Conservation (phyloP, 2,797 vertebrate species). For the Emydoidea blandingii region DNA sequence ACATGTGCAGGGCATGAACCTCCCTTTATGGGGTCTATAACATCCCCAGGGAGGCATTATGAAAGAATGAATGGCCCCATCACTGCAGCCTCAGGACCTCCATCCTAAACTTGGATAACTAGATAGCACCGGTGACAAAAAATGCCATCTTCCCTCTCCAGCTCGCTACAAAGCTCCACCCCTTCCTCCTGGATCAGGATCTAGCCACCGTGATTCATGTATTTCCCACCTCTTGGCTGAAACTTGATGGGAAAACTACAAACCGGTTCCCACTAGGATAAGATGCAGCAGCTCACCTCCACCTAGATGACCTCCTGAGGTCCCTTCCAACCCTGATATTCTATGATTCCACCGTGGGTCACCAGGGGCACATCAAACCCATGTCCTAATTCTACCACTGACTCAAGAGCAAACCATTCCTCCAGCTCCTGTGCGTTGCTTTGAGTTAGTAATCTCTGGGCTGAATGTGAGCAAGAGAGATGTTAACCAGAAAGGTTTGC, state of each 20-base stretch:
- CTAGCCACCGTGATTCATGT: not conserved
- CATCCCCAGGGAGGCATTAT: not conserved
- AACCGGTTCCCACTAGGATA: not conserved
- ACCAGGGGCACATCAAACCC: too few relatives aligned
- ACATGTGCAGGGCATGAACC: not conserved
- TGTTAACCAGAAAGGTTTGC: accelerated
- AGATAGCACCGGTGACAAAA: not conserved
- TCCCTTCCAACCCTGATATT: too few relatives aligned
- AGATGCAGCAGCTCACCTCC: not conserved
- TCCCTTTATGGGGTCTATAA: not conserved
- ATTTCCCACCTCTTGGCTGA: not conserved
- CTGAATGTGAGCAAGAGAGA: accelerated
- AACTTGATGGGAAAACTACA: not conserved
- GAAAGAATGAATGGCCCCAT: not conserved
- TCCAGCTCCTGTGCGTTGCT: too few relatives aligned
- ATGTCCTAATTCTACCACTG: too few relatives aligned
- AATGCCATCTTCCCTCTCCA: not conserved
- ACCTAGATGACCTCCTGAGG: too few relatives aligned
- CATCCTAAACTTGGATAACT: not conserved
- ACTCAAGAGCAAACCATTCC: not conserved
- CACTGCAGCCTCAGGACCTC: accelerated
- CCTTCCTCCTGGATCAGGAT: not conserved
- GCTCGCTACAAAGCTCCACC: not conserved
- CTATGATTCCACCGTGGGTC: not conserved
- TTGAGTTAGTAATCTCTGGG: accelerated